Evolutionary conservation across 2,888 invertebrate genomes (phyloP).

Genomic region (Zygogramma bicolorata): DNA sequence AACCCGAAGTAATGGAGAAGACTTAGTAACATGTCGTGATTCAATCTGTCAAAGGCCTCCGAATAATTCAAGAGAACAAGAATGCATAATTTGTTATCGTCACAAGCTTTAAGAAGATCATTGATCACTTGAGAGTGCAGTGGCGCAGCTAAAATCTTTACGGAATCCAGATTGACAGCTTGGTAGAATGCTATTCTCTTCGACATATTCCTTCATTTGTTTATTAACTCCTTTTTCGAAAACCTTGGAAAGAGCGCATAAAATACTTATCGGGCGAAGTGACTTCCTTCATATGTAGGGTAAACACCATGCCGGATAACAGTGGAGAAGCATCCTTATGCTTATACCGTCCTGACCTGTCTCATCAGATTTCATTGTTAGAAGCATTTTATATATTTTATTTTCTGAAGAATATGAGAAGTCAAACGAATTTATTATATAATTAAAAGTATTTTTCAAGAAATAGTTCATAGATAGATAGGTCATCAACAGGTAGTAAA

Average conservation of each 20-base stretch:
- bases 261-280: not conserved
- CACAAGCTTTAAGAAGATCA: no score
- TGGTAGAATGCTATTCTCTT: not conserved
- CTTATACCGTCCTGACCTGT: not conserved
- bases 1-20: not conserved
- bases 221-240: not conserved
- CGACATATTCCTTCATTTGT: constrained; percentile 1
- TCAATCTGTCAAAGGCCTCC: not conserved
- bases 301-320: not conserved
- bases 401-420: not conserved
- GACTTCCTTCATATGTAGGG: not conserved
- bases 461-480: not conserved
- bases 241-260: not conserved
- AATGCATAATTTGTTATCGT: not conserved
- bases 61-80: not conserved
- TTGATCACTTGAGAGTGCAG: no score
- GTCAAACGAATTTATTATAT: not conserved
- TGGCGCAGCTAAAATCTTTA: no score
- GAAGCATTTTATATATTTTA: not conserved
- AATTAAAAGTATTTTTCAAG: not conserved
- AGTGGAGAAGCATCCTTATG: not conserved
- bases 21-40: not conserved
- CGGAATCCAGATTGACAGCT: constrained; percentile 4
- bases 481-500: not conserved
- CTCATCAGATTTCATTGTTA: not conserved